Base-by-base conservation (phyloP, 2,888 invertebrate genomes). In the Synanthedon vespiformis region DNA sequence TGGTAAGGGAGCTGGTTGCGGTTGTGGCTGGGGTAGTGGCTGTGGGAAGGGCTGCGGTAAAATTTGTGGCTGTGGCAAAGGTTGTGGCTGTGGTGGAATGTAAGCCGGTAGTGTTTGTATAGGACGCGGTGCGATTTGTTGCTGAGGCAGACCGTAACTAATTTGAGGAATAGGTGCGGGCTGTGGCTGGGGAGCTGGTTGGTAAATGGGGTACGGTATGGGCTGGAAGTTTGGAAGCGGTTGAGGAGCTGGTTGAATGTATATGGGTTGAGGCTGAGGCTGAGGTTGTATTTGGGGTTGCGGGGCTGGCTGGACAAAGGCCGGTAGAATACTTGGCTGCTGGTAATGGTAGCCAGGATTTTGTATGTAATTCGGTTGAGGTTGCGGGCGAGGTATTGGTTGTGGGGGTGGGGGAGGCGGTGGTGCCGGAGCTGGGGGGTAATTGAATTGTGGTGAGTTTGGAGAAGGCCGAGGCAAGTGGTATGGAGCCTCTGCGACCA, bases 401-500 rank as follows among this genome's bases (percentile, higher is more conserved):
- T 51, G 51, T n/a, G 54, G 56, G 4, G 40, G 54, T 13, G 50
- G 54, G 40, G 48, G 58, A 41, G 40, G 56, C 0, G 60, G 65
- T 4, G 60, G 64, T 1, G 64, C 64, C 1, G 61, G 63, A 1
- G 69, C 64, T 12, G 57, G 56, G 1, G 74, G 78, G 52, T 77
- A 81, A 55, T 72, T 63, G 57, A 84, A 72, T 11, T 66, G 53
- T 1, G 77, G 77, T 5, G 72, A 69, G 41, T 74, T 63, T 4
- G 68, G 58, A 2, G 64, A 70, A n/a, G 86, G 86, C 52, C 77
- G 74, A 11, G 80, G 80, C 54, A 84, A 59, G 53, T 81, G 67
- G 62, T 87, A 87, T 16, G 84, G 86, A 12, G 85, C 86, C 69
- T 86, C 86, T 34, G 76, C 80, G 52, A 62, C 70, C 56, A 75